Conservation (phyloP, 2,113 vertebrate genomes). For the Ornithorhynchus anatinus region DNA sequence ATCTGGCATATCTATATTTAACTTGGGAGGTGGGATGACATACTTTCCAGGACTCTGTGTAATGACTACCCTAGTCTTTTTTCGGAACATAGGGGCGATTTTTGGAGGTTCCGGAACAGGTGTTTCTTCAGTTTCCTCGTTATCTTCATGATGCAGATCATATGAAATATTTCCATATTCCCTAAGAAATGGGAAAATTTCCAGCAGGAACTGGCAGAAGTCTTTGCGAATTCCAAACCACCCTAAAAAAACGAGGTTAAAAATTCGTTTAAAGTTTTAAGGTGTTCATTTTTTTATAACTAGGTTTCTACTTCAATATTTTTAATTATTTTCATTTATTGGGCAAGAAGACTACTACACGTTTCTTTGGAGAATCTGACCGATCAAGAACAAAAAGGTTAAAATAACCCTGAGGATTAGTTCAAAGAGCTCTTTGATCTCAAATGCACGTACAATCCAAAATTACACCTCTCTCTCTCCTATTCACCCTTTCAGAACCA, state of each 20-base stretch:
- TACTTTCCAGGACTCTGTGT: constrained; percentile 98
- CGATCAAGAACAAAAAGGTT: too few relatives aligned
- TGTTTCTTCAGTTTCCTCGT: constrained; percentile 85
- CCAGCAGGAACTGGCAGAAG: constrained; percentile 97
- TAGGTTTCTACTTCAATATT: background rate
- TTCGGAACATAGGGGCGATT: constrained; percentile 94
- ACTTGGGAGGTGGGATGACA: constrained; percentile 90
- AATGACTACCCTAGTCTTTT: constrained; percentile 96
- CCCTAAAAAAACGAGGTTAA: constrained; percentile 75
- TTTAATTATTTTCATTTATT: too few relatives aligned
- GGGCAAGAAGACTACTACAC: too few relatives aligned
- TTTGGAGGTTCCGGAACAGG: constrained; percentile 90
- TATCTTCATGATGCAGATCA: constrained; percentile 92
- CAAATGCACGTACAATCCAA: too few relatives aligned
- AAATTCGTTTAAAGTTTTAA: background rate
- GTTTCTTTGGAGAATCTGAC: too few relatives aligned
- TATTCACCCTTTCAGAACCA: too few relatives aligned
- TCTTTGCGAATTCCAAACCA: constrained; percentile 99
- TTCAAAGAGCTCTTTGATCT: too few relatives aligned
- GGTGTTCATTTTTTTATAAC: background rate
- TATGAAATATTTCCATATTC: constrained; percentile 98
- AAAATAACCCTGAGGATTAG: too few relatives aligned
- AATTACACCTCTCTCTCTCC: too few relatives aligned
- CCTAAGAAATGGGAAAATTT: constrained; percentile 94
- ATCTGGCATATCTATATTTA: constrained; percentile 97